These are phyloP conservation scores for Hedya salicella DNA, from an alignment of 2,888 invertebrate species.

Conservation along the genomic window DNA sequence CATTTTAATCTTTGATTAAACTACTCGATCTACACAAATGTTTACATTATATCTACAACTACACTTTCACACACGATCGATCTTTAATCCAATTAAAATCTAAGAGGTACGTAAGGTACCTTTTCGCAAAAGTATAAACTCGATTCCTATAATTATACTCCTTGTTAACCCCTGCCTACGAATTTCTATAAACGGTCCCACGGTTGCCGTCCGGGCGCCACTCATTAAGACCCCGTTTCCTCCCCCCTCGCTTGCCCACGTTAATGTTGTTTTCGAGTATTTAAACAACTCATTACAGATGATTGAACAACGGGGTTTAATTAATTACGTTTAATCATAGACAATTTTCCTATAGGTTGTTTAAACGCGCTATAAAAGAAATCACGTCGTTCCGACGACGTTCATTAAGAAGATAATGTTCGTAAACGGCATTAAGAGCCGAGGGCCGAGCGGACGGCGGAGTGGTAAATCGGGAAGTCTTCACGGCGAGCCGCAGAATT, in stretches of 20 bases:
- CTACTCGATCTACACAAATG: neutral
- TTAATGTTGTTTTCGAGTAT: conserved; percentile 48
- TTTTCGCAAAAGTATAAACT: conserved; percentile 18
- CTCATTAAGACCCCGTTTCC: conserved; percentile 50
- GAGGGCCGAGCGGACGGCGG: conserved; percentile 45
- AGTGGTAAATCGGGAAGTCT: conserved; percentile 67
- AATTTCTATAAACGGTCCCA: conserved; percentile 44
- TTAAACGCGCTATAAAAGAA: conserved; percentile 8
- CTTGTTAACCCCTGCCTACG: conserved; percentile 47
- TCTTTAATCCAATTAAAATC: conserved; percentile 8
- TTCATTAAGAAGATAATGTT: conserved; percentile 44
- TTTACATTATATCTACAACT: neutral
- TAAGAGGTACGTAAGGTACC: no score
- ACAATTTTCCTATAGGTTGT: conserved; percentile 8
- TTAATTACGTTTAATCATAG: conserved; percentile 10
- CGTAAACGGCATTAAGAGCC: conserved; percentile 63
- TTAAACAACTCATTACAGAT: conserved; percentile 46
- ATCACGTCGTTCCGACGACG: conserved; percentile 3
- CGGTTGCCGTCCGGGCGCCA: conserved; percentile 51
- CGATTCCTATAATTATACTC: conserved; percentile 33
- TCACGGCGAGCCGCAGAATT: conserved; percentile 73
- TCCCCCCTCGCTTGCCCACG: conserved; percentile 46
- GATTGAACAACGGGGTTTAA: conserved; percentile 36
- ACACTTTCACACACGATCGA: neutral
- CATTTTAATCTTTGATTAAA: conserved; percentile 21